Evolutionary conservation across 2,888 invertebrate genomes (phyloP), one percentile per base, ranked within the genome.

Genomic region (Dasysyrphus albostriatus): DNA sequence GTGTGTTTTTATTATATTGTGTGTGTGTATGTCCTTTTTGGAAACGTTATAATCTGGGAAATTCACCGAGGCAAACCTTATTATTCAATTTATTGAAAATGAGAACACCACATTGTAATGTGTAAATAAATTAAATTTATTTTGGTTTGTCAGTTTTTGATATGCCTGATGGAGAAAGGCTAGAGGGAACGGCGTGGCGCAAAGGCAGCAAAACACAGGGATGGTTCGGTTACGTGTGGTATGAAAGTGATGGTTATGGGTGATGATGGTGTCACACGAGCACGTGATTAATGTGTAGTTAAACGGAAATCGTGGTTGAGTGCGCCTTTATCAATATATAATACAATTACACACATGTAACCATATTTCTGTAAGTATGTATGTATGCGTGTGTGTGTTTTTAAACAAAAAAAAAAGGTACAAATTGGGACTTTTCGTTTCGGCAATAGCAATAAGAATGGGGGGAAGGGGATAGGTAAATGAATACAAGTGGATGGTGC

Each of bases 31-130:
- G 39, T 39, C 24, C 49, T 19, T 51, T 34, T 34, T 51, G 10
- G n/a, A 61, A 61, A 61, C 14, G 42, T 14, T 70, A 47, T 83
- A 72, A 67, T 54, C 65, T 65, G 72, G 83, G 83, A 59, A 79
- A 78, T 59, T 69, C 54, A n/a, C 39, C 65, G 56, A 70, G 87
- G 87, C 61, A 79, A 75, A 83, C 78, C 78, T 70, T 83, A 87
- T 87, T 87, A 87, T 87, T 87, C 87, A 87, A 87, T 87, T 87
- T 87, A 87, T 87, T 87, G 87, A 87, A 87, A 83, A 83, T 83
- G 83, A 83, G 87, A 83, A 87, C 87, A 83, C 87, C 87, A 75
- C 87, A 87, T 79, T 87, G 87, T 87, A 87, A 87, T 87, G 83
- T 83, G 87, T 87, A 87, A 87, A 87, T 79, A 87, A 87, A 87